Evolutionary conservation across 2,113 vertebrate species (phyloP).

Genomic region (Cyprinodon tularosa): DNA sequence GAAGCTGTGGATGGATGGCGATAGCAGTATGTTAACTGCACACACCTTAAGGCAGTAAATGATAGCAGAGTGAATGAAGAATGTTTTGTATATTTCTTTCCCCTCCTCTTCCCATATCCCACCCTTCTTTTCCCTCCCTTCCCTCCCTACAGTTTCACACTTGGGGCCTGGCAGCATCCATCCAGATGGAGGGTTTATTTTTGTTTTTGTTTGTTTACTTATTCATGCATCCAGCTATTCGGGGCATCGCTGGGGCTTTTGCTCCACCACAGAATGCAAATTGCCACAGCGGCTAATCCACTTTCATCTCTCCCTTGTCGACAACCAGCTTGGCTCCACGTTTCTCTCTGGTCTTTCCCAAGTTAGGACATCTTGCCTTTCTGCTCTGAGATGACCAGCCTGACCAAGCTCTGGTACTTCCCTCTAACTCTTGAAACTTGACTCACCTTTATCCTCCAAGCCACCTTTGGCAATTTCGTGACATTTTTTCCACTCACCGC

Average conservation of each 20-base stretch:
- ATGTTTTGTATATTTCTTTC: conserved; percentile 29
- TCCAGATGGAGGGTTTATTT: conserved; percentile 84
- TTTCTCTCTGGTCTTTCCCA: conserved; percentile 36
- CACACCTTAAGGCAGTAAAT: conserved; percentile 52
- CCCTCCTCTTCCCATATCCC: conserved; percentile 27
- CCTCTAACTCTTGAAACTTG: conserved; percentile 43
- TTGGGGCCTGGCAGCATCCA: conserved; percentile 74
- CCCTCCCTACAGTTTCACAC: conserved; percentile 66
- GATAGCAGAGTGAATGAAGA: conserved; percentile 50
- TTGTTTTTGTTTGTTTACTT: conserved; percentile 82
- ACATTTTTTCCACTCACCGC: conserved; percentile 15
- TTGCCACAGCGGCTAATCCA: conserved; percentile 74
- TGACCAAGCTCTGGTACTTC: conserved; percentile 18
- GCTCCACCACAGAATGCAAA: conserved; percentile 76
- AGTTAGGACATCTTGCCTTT: conserved; percentile 41
- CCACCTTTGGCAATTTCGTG: conserved; percentile 17
- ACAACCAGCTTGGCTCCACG: conserved; percentile 61
- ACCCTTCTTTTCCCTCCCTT: conserved; percentile 53
- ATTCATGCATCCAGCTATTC: conserved; percentile 80
- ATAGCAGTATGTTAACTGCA: conserved; percentile 56
- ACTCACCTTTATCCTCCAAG: conserved; percentile 39
- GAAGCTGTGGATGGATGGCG: conserved; percentile 55
- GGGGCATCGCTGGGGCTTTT: conserved; percentile 73
- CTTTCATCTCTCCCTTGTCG: conserved; percentile 74
- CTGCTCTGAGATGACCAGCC: conserved; percentile 44